Conservation (phyloP, 2,797 vertebrate species). For the Pseudocheirus occidentalis region DNA sequence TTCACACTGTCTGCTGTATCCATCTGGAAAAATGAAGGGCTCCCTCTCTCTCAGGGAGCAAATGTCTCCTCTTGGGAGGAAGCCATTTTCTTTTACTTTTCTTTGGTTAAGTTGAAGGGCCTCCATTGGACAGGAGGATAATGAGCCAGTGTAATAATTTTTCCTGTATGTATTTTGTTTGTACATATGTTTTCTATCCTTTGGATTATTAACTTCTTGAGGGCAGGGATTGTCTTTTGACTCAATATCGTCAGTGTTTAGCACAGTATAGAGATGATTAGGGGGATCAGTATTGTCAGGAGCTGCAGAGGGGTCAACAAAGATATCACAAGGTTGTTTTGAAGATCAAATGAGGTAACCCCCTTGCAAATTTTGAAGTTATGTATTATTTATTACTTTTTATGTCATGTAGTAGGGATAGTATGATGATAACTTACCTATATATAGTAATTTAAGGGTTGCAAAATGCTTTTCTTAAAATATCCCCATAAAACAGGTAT, state of each 20-base stretch:
- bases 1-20: not conserved
- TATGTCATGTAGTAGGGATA: not conserved
- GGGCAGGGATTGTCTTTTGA: not conserved
- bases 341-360: not conserved
- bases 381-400: not conserved
- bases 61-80: not conserved
- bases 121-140: not conserved
- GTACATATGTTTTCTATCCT: not conserved
- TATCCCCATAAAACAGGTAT: not conserved
- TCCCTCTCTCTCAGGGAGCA: not conserved
- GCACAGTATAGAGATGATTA: not conserved
- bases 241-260: not conserved
- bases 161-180: not conserved
- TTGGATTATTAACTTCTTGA: not conserved
- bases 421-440: not conserved
- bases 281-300: not conserved
- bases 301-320: not conserved
- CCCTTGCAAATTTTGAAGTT: not conserved
- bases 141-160: not conserved
- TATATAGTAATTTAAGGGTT: not conserved
- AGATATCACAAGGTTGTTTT: not conserved
- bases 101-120: not conserved
- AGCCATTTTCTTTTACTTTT: not conserved
- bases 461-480: not conserved
- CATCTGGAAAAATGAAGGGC: not conserved